Evolutionary conservation across 1,140 invertebrate species (phyloP), one percentile per base, ranked within the genome.

Genomic region (Pteromalus puparum): DNA sequence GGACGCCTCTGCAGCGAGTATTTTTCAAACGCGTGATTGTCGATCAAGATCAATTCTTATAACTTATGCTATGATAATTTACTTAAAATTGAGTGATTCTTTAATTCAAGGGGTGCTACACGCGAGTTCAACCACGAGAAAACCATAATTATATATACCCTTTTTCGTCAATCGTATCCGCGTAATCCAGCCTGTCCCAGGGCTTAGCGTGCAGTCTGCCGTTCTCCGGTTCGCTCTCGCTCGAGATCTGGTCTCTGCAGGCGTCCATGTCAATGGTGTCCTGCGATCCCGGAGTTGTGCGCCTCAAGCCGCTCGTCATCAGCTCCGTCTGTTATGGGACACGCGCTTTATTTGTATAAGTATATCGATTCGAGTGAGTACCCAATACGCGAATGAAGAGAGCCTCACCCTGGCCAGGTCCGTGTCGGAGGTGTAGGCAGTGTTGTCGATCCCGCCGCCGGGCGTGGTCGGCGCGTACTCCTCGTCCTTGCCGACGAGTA

Each of bases 341-440:
- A n/a, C n/a, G n/a, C n/a, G n/a, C n/a, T n/a, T n/a, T n/a, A n/a
- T n/a, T n/a, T n/a, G n/a, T n/a, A n/a, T n/a, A n/a, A n/a, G n/a
- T n/a, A n/a, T n/a, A n/a, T n/a, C n/a, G n/a, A n/a, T n/a, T n/a
- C n/a, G n/a, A n/a, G n/a, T n/a, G n/a, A n/a, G n/a, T n/a, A n/a
- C n/a, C n/a, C n/a, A n/a, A n/a, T n/a, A n/a, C n/a, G n/a, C 30
- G 30, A 34, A 34, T 34, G 6, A 5, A 2, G 30, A 34, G 30
- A 34, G 4, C 46, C 48, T 28, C 82, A 93, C 92, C 84, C 90
- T 89, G 9, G 85, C 87, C 73, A n/a, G n/a, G n/a, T 93, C 92
- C 13, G 91, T 90, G 82, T 93, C 91, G 0, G 92, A 91, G 0
- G 91, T 91, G 12, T 91, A 93, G 0, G 88, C 89, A 7, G 87